Evolutionary conservation across 2,113 vertebrate genomes (phyloP), one percentile per base, ranked within the genome.

Genomic region (Perca flavescens): DNA sequence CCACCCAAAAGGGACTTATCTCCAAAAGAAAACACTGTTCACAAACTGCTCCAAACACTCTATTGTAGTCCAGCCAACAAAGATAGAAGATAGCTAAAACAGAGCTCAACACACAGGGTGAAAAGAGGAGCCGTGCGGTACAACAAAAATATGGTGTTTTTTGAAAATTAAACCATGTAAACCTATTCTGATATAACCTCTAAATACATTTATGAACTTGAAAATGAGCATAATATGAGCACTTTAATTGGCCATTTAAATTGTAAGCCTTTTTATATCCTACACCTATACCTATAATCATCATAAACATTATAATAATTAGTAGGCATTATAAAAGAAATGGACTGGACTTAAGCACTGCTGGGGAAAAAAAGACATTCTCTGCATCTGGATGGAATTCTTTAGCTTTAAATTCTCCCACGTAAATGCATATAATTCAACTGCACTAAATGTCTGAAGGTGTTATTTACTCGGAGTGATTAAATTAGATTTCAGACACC

Each of bases 401-500:
- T 62, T 46, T 28, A 4, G 19, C 17, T 74, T 28, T 36, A n/a
- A 66, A 58, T 53, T 22, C 36, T 43, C 14, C 47, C 2, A 25
- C 22, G n/a, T 36, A 47, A 54, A 65, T 58, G 22, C 19, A 4
- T 43, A 6, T 53, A 57, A 63, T 60, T 74, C 21, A 61, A 31
- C 21, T 56, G 22, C 46, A 17, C 67, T 50, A 63, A 84, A 77
- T n/a, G 36, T 69, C n/a, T 77, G 36, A 60, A 64, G 25, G 28
- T 21, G 0, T 21, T 25, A 16, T 36, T 46, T 54, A 77, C 16
- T 64, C 31, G 2, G 22, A 74, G 34, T 57, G n/a, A 53, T 63
- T 72, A 15, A 63, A 56, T 49, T 54, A 11, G 62, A 66, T n/a
- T 36, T 60, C 40, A 60, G 74, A 75, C 49, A 22, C 14, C 5